Percentiles rank a stretch among this genome's conserved stretches.
phyloP scores from a whole-genome alignment of 2,888 invertebrate species.

The Limnephilus lunatus region DNA sequence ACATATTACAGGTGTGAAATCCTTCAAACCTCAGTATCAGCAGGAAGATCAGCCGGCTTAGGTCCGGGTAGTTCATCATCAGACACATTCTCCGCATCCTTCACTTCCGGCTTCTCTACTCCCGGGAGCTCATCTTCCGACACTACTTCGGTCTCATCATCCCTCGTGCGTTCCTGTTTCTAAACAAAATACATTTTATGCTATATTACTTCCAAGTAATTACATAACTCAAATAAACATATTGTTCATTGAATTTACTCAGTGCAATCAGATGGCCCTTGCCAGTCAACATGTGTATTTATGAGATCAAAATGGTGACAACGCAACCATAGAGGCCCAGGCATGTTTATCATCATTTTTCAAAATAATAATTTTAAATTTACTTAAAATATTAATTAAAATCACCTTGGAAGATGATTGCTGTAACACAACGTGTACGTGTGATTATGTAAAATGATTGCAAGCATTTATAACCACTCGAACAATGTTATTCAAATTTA shows the following conservation, averaged over 20 bases:
- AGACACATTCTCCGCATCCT: conserved; percentile 90
- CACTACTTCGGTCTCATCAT: conserved; percentile 86
- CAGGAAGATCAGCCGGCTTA: conserved; percentile 83
- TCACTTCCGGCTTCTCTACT: conserved; percentile 85
- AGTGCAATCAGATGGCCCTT: conserved; percentile 65
- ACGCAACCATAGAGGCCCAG: conserved; percentile 60
- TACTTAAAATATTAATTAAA: background rate
- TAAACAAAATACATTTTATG: background rate
- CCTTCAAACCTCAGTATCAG: conserved; percentile 80
- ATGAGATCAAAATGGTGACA: conserved; percentile 60
- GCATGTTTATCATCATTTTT: conserved; percentile 64
- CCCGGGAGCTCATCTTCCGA: conserved; percentile 89
- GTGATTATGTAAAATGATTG: background rate
- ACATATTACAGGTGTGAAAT: background rate
- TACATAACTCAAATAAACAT: background rate
- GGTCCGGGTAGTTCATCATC: conserved; percentile 87
- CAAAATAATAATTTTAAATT: background rate
- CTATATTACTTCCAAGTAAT: background rate
- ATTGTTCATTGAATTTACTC: background rate
- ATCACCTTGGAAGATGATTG: background rate
- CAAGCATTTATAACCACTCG: too few relatives aligned
- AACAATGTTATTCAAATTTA: too few relatives aligned
- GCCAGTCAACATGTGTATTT: conserved; percentile 62
- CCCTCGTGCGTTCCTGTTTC: background rate
- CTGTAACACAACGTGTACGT: background rate